Evolutionary conservation across 2,113 vertebrate species (phyloP).

Genomic region (Motacilla alba): DNA sequence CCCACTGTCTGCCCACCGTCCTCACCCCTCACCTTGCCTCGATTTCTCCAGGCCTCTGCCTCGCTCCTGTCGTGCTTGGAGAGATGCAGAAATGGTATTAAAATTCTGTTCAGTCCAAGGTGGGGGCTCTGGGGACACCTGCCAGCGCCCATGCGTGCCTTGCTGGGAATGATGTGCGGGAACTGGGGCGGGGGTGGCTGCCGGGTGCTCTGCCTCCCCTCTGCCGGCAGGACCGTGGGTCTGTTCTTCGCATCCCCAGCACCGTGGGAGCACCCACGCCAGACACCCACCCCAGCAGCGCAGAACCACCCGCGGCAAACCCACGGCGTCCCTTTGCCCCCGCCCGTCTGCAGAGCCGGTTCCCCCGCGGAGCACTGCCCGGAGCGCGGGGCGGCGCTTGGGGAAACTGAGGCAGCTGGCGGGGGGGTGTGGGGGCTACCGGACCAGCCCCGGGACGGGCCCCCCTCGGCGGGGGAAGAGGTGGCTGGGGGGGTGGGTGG

Average conservation of each 20-base stretch:
- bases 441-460: background rate
- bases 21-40: background rate
- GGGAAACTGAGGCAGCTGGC: background rate
- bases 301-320: background rate
- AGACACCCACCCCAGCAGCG: background rate
- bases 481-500: background rate
- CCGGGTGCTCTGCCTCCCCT: background rate
- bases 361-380: background rate
- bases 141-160: background rate
- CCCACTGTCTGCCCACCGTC: fast-evolving
- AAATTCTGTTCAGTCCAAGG: background rate
- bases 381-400: background rate
- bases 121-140: background rate
- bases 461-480: background rate
- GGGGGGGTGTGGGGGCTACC: background rate
- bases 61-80: background rate
- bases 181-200: background rate
- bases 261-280: background rate
- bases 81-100: background rate
- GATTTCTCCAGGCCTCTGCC: background rate
- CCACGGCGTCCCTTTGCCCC: background rate
- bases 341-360: background rate
- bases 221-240: background rate
- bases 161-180: background rate
- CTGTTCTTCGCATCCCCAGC: background rate